Base-by-base conservation (phyloP, 2,888 invertebrate genomes). In the Polymixis lichenea region DNA sequence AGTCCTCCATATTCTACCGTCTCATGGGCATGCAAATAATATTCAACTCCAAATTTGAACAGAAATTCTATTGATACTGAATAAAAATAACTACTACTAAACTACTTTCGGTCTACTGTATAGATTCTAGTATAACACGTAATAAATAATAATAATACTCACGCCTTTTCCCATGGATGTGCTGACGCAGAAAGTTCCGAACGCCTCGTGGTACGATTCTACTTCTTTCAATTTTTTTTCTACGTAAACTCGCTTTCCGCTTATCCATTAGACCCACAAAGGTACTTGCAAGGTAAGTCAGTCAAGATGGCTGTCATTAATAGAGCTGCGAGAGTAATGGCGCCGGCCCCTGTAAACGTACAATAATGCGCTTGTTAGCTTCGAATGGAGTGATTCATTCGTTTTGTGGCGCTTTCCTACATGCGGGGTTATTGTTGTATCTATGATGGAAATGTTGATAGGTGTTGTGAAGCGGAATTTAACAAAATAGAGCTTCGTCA, bases 271-370 rank as follows among this genome's bases (percentile, higher is more conserved):
- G 6, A n/a, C 89, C 38, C 28, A 53, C 75, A 69, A 78, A 86
- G 89, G 83, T 86, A 82, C 80, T 80, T 85, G 88, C 90, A 94
- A 95, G 95, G 95, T 95, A 95, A 94, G 94, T 94, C 94, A 93
- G 93, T 92, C 94, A 93, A 93, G 95, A 93, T 91, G 94, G 90
- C 90, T 91, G 95, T 95, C 95, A 95, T 95, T 95, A 95, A 95
- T 95, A 95, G 92, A 86, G 87, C 86, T 80, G 91, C 90, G 93
- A 94, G 95, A 95, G 91, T 93, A 92, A 95, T 94, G 94, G 93
- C 82, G 85, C 86, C 80, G 78, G 78, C 87, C 82, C 89, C 91
- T 86, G 91, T 92, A 93, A 94, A 92, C 92, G 92, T 86, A 90
- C 90, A 90, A 91, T 94, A 93, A 93, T 93, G 91, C 93, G 93